A percentile compares a stretch with the other conserved stretches of the same genome.
phyloP scores from a whole-genome alignment of 2,888 invertebrate genomes.

The Ormyrus nitidulus region DNA sequence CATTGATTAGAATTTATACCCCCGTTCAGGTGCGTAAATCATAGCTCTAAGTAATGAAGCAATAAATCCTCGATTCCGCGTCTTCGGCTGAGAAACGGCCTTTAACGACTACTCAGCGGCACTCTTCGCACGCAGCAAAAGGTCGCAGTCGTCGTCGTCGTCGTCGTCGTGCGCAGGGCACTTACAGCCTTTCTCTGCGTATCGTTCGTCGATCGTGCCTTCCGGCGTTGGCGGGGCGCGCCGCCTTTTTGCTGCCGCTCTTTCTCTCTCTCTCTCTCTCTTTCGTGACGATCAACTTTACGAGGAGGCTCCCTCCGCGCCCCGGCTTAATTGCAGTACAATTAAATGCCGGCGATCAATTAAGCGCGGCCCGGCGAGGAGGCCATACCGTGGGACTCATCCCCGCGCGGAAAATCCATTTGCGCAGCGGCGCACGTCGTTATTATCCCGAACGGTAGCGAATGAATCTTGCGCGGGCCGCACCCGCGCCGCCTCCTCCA shows the following conservation, averaged over 20 bases:
- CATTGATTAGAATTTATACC: no score
- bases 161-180: not conserved
- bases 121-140: no score
- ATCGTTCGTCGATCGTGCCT: constrained; percentile 5
- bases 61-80: no score
- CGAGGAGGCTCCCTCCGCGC: not conserved
- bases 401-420: not conserved
- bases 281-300: no score
- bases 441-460: not conserved
- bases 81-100: not conserved
- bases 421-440: no score
- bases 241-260: not conserved
- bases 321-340: constrained; percentile 55
- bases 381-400: constrained; percentile 28
- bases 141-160: not conserved
- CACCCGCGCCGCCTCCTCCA: constrained; percentile 19
- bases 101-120: not conserved
- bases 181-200: not conserved
- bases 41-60: no score
- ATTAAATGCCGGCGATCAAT: constrained; percentile 57
- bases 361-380: constrained; percentile 33
- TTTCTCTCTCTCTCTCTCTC: no score
- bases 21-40: no score
- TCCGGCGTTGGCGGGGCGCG: constrained; percentile 16
- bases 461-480: constrained; percentile 28